Evolutionary conservation across 2,797 vertebrate genomes (phyloP).

Genomic region (Sebastes glaucus): DNA sequence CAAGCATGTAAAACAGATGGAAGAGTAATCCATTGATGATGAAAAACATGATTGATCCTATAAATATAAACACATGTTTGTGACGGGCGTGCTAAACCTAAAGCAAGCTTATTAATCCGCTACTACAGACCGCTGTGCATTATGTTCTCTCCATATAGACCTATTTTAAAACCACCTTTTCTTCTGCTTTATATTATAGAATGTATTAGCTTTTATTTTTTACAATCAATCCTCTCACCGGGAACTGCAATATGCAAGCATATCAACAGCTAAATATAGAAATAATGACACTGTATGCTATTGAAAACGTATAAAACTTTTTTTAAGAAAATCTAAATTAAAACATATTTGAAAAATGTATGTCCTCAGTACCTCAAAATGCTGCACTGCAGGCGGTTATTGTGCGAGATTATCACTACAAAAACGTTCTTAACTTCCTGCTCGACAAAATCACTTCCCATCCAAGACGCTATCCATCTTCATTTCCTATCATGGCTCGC

Average conservation of each 20-base stretch:
- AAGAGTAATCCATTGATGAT: constrained; percentile 63
- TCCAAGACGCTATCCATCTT: constrained; percentile 83
- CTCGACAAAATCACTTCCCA: constrained; percentile 83
- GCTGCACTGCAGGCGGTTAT: constrained; percentile 62
- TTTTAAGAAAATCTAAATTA: neutral
- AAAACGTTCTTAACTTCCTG: constrained; percentile 78
- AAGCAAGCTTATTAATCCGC: constrained; percentile 35
- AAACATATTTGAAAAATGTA: neutral
- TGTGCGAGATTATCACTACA: constrained; percentile 71
- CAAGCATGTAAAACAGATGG: constrained; percentile 40
- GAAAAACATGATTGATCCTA: constrained; percentile 54
- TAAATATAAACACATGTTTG: constrained; percentile 34
- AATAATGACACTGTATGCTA: neutral
- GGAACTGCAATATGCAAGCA: neutral
- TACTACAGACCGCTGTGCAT: constrained; percentile 5
- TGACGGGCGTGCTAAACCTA: constrained; percentile 36
- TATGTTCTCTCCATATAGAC: neutral
- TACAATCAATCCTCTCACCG: neutral
- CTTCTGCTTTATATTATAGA: neutral
- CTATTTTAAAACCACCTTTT: neutral
- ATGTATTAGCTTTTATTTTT: neutral
- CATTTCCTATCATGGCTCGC: constrained; percentile 78
- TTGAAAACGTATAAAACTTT: neutral
- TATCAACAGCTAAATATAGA: neutral
- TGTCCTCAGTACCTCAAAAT: constrained; percentile 4